phyloP scores from a whole-genome alignment of 1,140 invertebrate genomes.

The Charaxes varanes region DNA sequence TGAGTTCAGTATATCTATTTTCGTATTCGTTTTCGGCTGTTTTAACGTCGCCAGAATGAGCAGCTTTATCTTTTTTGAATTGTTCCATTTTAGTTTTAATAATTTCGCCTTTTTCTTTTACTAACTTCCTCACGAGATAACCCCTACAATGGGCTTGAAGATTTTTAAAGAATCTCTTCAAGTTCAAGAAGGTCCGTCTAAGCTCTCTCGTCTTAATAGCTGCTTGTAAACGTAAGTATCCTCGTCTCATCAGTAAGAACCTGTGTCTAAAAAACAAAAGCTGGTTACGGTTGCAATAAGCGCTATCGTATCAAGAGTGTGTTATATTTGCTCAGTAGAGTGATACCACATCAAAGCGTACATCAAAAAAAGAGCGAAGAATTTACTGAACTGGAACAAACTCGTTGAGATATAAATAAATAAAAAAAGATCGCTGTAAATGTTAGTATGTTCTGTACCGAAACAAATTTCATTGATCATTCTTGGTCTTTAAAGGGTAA shows the following conservation, averaged over 20 bases:
- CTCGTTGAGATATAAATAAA: conserved; percentile 1
- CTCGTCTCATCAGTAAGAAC: conserved; percentile 83
- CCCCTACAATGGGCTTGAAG: conserved; percentile 85
- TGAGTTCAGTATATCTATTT: conserved; percentile 79
- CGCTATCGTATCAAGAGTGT: conserved; percentile 1
- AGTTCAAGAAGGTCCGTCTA: conserved; percentile 82
- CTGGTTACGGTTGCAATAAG: too few relatives aligned
- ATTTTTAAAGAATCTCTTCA: conserved; percentile 80
- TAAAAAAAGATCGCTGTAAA: neutral
- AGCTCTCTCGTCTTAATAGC: conserved; percentile 85
- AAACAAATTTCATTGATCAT: too few relatives aligned
- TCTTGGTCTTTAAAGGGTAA: too few relatives aligned
- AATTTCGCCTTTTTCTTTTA: conserved; percentile 58
- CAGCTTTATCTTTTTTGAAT: conserved; percentile 59
- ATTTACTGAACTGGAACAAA: neutral
- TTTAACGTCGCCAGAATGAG: conserved; percentile 79
- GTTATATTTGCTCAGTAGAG: neutral
- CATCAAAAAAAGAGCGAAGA: neutral
- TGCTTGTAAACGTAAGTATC: conserved; percentile 91
- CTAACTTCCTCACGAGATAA: conserved; percentile 78
- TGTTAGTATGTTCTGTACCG: too few relatives aligned
- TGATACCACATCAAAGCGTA: conserved; percentile 3
- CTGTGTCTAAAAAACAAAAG: conserved; percentile 80
- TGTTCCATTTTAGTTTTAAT: conserved; percentile 49
- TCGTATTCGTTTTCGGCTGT: conserved; percentile 82